phyloP scores from a whole-genome alignment of 2,797 vertebrate species.

The Serranus cabrilla region DNA sequence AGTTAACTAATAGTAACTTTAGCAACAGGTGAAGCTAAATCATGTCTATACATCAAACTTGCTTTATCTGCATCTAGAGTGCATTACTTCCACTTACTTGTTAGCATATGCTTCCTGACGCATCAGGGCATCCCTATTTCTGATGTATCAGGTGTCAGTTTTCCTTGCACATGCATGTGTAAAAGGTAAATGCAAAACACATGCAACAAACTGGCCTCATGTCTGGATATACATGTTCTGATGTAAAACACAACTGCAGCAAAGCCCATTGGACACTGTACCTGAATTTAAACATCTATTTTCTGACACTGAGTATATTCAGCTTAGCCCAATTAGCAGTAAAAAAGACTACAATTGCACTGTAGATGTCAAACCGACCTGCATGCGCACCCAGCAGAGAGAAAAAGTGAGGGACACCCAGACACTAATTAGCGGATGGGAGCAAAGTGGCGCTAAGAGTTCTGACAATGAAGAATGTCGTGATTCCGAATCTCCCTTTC shows the following conservation, averaged over 20 bases:
- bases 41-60: too few relatives aligned
- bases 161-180: background rate
- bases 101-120: too few relatives aligned
- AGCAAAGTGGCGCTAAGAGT: slow-evolving; percentile 63
- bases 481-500: slow-evolving; percentile 52
- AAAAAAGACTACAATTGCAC: slow-evolving; percentile 27
- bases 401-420: slow-evolving; percentile 41
- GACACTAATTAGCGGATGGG: slow-evolving; percentile 72
- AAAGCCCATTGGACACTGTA: slow-evolving; percentile 13
- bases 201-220: background rate
- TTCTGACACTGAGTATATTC: slow-evolving; percentile 14
- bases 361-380: slow-evolving; percentile 57
- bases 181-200: background rate
- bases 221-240: background rate
- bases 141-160: too few relatives aligned
- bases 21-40: too few relatives aligned
- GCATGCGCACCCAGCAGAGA: slow-evolving; percentile 20
- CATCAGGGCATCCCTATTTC: background rate
- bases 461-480: slow-evolving; percentile 66
- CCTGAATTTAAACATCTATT: slow-evolving; percentile 27
- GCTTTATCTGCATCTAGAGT: too few relatives aligned
- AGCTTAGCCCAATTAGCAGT: slow-evolving; percentile 50
- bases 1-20: too few relatives aligned
- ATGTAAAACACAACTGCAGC: slow-evolving; percentile 12
- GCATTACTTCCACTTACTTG: too few relatives aligned